These are phyloP conservation scores for Cryptocheilus praepositus DNA, from an alignment of 2,888 invertebrate species.

Conservation along the genomic window DNA sequence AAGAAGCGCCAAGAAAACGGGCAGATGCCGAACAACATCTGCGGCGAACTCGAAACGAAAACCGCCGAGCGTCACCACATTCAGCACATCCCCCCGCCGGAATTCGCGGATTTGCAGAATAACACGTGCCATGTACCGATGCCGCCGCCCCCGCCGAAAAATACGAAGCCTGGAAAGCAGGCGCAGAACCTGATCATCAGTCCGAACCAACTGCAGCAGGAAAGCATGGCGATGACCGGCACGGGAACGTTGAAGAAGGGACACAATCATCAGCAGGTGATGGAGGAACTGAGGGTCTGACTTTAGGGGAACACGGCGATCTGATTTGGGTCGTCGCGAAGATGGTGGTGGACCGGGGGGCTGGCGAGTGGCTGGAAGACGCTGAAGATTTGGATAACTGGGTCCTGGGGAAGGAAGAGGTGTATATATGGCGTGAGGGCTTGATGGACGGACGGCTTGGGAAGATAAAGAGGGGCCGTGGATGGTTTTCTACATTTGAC, in stretches of 20 bases:
- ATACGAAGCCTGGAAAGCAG: conserved; percentile 76
- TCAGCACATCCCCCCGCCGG: conserved; percentile 88
- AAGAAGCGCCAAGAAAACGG: conserved; percentile 88
- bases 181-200: conserved; percentile 77
- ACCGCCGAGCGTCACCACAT: conserved; percentile 87
- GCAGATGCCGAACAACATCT: conserved; percentile 92
- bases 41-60: conserved; percentile 86
- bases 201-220: conserved; percentile 82
- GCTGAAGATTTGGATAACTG: no score
- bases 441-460: no score
- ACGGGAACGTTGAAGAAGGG: conserved; percentile 84
- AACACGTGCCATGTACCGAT: conserved; percentile 81
- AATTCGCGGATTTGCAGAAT: conserved; percentile 87
- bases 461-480: no score
- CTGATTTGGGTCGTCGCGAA: conserved; percentile 20
- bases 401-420: no score
- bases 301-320: conserved; percentile 67
- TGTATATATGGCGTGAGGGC: no score
- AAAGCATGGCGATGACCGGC: conserved; percentile 84
- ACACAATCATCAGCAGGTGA: conserved; percentile 75
- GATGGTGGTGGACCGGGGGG: no score
- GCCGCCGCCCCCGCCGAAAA: conserved; percentile 86
- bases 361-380: no score
- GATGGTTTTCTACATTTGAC: conserved; percentile 43
- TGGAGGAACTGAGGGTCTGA: conserved; percentile 92